A percentile compares a stretch with the other conserved stretches of the same genome.
phyloP scores from a whole-genome alignment of 1,140 invertebrate genomes.

The Ceratitis capitata region DNA sequence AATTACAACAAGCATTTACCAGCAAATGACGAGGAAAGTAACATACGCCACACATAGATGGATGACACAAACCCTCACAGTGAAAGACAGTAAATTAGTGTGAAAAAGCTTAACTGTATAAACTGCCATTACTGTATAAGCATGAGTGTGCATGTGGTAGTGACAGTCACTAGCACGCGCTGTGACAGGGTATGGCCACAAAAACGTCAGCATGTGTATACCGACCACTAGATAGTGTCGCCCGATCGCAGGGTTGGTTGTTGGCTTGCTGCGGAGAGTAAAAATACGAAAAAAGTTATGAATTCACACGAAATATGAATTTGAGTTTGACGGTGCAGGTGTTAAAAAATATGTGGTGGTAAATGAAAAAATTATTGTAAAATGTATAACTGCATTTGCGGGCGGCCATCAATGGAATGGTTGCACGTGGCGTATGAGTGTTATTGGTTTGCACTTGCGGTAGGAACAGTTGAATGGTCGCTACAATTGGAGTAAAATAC shows the following conservation, averaged over 20 bases:
- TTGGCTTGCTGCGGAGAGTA: background rate
- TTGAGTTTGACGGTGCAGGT: background rate
- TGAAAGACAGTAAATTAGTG: background rate
- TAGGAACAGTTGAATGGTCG: background rate
- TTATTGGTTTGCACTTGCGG: background rate
- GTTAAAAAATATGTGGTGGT: background rate
- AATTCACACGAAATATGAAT: background rate
- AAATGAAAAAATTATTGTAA: background rate
- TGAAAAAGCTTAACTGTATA: background rate
- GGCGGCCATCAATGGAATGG: background rate
- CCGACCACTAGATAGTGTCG: background rate
- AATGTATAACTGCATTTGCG: background rate
- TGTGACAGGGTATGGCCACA: background rate
- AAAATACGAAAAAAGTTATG: background rate
- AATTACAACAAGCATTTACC: background rate
- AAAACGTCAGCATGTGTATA: background rate
- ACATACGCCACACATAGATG: background rate
- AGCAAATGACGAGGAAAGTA: background rate
- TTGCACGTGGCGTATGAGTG: background rate
- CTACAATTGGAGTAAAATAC: too few species aligned
- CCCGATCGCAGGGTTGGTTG: background rate
- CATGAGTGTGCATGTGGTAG: background rate
- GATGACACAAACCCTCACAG: background rate
- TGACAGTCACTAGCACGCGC: background rate
- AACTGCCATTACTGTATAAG: background rate